Conservation (phyloP, 2,888 invertebrate genomes). For the Melieria crassipennis region DNA sequence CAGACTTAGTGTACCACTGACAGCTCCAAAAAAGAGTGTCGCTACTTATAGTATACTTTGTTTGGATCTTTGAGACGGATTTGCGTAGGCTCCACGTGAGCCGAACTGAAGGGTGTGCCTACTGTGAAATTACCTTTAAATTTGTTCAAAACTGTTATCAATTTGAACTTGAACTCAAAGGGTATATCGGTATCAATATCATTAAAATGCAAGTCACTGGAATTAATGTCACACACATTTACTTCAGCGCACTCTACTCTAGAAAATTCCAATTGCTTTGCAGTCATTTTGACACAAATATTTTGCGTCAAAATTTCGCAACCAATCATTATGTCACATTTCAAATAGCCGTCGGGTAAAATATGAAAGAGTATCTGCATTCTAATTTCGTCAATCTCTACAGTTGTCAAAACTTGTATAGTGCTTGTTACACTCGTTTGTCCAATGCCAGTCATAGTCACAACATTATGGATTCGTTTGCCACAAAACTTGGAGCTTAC, state of each 20-base stretch:
- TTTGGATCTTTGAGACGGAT: too few species aligned
- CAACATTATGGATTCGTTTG: conserved; percentile 9
- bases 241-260: background rate
- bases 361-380: conserved; percentile 23
- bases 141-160: too few species aligned
- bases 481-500: conserved; percentile 8
- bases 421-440: conserved; percentile 11
- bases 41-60: too few species aligned
- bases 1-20: too few species aligned
- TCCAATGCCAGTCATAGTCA: conserved; percentile 25
- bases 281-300: conserved; percentile 11
- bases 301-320: conserved; percentile 12
- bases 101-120: too few species aligned
- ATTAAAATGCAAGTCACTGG: background rate
- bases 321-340: conserved; percentile 16
- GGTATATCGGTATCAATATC: conserved; percentile 13
- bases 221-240: background rate
- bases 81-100: background rate
- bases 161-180: too few species aligned
- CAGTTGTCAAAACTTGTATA: conserved; percentile 15
- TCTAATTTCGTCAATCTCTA: conserved; percentile 17
- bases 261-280: conserved; percentile 1
- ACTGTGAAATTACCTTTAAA: too few species aligned
- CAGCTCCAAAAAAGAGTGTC: too few species aligned
- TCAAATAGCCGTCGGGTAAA: conserved; percentile 11